Evolutionary conservation across 2,888 invertebrate species (phyloP), one percentile per base, ranked within the genome.

Genomic region (Drosophila seclusa): DNA sequence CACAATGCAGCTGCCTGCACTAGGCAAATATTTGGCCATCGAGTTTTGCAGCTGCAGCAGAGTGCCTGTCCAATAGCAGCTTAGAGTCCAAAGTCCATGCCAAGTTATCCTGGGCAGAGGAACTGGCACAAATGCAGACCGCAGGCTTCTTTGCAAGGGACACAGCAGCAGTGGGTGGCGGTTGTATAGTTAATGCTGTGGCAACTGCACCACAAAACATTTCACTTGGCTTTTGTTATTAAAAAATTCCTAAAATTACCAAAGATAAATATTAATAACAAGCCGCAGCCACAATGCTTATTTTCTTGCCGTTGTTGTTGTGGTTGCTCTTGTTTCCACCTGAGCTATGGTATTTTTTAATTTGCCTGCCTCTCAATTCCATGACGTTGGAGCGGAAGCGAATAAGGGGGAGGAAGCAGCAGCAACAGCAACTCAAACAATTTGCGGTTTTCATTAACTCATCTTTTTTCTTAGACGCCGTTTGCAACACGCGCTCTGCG

Each of bases 191-290:
- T 80, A 76, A 76, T 69, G 68, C 78, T 78, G 72, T 60, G 76
- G 78, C 80, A 78, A 78, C 60, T 78, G 80, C 68, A 73, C 68
- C 76, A 54, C 80, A 83, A 73, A 86, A 82, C 79, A 87, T 82
- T 86, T 84, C 70, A 71, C 78, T 84, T 75, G 76, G 78, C 68
- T 83, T 77, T 80, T 85, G 80, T 87, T 87, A 85, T 89, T 89
- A 87, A 89, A 83, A 89, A 89, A 89, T 89, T 78, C 83, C 86
- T 86, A 80, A 87, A 89, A 89, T 87, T 89, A 82, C 86, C 78
- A 85, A 89, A 87, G 88, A 87, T 87, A 87, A 89, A 87, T 87
- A 89, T 87, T 87, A 87, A 87, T 87, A 87, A 87, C 83, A 78
- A 78, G 86, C 84, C 75, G 65, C 75, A 80, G 85, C 78, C 68